These are phyloP conservation scores for Pipistrellus pygmaeus DNA, from an alignment of 2,797 vertebrate genomes.

Conservation along the genomic window DNA sequence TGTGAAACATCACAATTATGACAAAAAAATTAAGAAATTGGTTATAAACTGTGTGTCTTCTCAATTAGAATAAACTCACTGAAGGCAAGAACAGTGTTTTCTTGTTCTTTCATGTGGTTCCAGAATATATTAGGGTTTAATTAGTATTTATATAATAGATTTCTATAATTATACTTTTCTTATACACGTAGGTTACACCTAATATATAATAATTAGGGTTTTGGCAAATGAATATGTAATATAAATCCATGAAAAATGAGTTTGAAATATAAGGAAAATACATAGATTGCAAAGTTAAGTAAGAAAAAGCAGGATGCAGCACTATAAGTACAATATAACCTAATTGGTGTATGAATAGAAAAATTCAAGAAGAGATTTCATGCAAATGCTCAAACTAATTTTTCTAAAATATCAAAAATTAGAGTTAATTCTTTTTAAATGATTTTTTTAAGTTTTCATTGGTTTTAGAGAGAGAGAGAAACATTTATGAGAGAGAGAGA, in stretches of 20 bases:
- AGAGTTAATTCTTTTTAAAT: neutral
- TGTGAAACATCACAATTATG: neutral
- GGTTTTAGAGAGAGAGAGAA: neutral
- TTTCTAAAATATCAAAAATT: neutral
- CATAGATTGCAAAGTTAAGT: neutral
- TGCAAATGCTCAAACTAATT: neutral
- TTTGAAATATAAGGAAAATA: constrained; percentile 2
- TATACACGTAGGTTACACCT: neutral
- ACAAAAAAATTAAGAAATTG: neutral
- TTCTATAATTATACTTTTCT: neutral
- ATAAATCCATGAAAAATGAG: neutral
- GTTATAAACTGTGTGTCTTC: neutral
- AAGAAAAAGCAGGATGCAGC: neutral
- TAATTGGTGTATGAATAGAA: neutral
- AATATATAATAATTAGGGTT: neutral
- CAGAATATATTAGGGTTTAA: neutral
- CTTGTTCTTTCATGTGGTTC: neutral
- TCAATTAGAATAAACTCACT: neutral
- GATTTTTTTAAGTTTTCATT: neutral
- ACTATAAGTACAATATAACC: neutral
- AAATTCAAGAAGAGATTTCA: neutral
- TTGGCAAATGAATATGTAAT: neutral
- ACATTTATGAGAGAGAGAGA: neutral
- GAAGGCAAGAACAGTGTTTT: neutral
- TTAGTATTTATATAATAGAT: neutral